phyloP scores from a whole-genome alignment of 2,797 vertebrate genomes.

The Jordanella pulchra region DNA sequence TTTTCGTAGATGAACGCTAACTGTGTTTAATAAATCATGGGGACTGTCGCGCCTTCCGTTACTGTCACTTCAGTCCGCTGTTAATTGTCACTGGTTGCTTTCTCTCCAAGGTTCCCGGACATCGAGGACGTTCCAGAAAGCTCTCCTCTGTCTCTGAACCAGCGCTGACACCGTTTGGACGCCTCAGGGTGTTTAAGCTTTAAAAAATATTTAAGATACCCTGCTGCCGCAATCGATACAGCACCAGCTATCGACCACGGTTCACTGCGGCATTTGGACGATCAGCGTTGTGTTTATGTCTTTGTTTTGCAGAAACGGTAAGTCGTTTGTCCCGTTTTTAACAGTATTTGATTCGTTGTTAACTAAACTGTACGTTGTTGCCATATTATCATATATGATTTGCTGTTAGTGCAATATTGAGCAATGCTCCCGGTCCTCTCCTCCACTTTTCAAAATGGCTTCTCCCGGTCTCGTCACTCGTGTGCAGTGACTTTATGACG shows the following conservation, averaged over 20 bases:
- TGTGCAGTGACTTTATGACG: conserved; percentile 77
- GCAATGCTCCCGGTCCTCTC: conserved; percentile 39
- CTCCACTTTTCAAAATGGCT: conserved; percentile 83
- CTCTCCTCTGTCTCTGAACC: conserved; percentile 32
- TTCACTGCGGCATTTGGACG: conserved; percentile 94
- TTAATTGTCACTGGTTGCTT: conserved; percentile 28
- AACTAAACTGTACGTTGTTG: rapidly evolving
- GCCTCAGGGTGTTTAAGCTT: conserved; percentile 50
- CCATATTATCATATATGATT: background rate
- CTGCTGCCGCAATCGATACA: conserved; percentile 65
- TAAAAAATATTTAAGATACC: conserved; percentile 37
- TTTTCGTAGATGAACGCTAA: background rate
- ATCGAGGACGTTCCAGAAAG: conserved; percentile 60
- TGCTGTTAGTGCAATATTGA: conserved; percentile 1
- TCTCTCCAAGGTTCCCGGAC: conserved; percentile 40
- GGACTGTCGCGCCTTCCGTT: conserved; percentile 6
- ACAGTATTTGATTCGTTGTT: rapidly evolving
- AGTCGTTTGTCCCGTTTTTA: conserved; percentile 36
- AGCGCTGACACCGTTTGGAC: conserved; percentile 51
- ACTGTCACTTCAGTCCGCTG: conserved; percentile 13
- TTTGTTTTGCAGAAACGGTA: conserved; percentile 99
- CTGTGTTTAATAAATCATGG: background rate
- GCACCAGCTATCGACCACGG: conserved; percentile 72
- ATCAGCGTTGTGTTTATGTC: conserved; percentile 99
- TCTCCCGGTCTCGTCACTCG: conserved; percentile 68